These are phyloP conservation scores for Linyphia triangularis DNA, from an alignment of 2,888 invertebrate species.

Conservation along the genomic window DNA sequence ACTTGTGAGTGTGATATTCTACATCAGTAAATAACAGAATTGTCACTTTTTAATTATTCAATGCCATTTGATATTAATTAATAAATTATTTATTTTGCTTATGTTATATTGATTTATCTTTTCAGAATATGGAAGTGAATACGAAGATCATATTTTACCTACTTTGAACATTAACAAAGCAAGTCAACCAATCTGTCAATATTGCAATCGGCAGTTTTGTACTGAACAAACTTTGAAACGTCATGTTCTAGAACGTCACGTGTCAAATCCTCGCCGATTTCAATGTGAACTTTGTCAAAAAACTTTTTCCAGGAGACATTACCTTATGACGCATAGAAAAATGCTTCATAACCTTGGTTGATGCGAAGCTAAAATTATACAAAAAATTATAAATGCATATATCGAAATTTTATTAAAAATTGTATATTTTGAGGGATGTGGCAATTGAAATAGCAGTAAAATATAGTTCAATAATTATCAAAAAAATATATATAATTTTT, in stretches of 20 bases:
- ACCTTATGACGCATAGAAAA: slow-evolving; percentile 55
- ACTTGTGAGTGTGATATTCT: too few species aligned
- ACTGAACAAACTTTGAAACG: slow-evolving; percentile 62
- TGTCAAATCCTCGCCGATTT: slow-evolving; percentile 52
- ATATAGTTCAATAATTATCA: too few species aligned
- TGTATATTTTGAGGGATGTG: too few species aligned
- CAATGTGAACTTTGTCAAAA: slow-evolving; percentile 64
- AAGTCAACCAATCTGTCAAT: slow-evolving; percentile 30
- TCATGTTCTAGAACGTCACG: slow-evolving; percentile 52
- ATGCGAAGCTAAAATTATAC: too few species aligned
- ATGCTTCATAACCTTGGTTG: slow-evolving; percentile 33
- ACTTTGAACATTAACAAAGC: neutral
- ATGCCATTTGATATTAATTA: too few species aligned
- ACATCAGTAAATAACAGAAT: too few species aligned
- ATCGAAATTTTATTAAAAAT: too few species aligned
- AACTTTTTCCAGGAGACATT: slow-evolving; percentile 58
- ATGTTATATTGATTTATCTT: slow-evolving; percentile 4
- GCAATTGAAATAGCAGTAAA: too few species aligned
- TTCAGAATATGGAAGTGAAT: slow-evolving; percentile 7
- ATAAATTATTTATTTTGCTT: too few species aligned
- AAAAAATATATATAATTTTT: too few species aligned
- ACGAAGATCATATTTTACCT: neutral
- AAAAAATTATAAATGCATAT: too few species aligned
- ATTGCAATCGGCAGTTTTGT: slow-evolving; percentile 46
- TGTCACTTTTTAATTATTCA: too few species aligned